Evolutionary conservation across 1,140 invertebrate genomes (phyloP).

Genomic region (Caenorhabditis brenneri): DNA sequence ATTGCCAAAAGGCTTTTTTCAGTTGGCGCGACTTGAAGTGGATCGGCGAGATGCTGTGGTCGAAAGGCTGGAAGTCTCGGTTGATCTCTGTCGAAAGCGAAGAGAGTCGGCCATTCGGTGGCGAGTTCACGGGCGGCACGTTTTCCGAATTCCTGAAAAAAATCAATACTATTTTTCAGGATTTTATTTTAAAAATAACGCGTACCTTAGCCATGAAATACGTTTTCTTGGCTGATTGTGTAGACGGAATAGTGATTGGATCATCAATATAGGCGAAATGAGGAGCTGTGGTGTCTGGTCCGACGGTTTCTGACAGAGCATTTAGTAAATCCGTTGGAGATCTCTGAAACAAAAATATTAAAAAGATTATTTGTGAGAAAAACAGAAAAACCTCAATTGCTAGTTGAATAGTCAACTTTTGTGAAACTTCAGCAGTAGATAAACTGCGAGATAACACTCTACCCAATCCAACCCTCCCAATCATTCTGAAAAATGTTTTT

Average conservation of each 20-base stretch:
- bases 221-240: constrained; percentile 41
- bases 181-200: not conserved
- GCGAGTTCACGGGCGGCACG: constrained; percentile 66
- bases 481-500: not conserved
- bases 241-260: constrained; percentile 65
- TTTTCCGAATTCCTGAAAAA: constrained; percentile 62
- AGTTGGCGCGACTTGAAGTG: constrained; percentile 41
- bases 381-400: constrained; percentile 14
- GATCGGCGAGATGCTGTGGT: constrained; percentile 42
- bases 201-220: constrained; percentile 65
- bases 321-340: constrained; percentile 65
- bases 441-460: not conserved
- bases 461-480: not conserved
- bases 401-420: constrained; percentile 1
- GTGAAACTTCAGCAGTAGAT: not conserved
- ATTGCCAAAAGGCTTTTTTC: constrained; percentile 48
- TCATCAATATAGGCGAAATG: constrained; percentile 70
- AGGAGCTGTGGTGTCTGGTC: constrained; percentile 66
- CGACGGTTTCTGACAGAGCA: constrained; percentile 65
- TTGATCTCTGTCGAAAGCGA: constrained; percentile 68
- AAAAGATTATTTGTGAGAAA: not conserved
- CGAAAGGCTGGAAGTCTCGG: constrained; percentile 63
- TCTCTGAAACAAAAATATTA: constrained; percentile 51
- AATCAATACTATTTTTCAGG: too few relatives aligned
- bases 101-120: constrained; percentile 70